phyloP scores from a whole-genome alignment of 2,797 vertebrate genomes.

The Eulemur rubriventer region DNA sequence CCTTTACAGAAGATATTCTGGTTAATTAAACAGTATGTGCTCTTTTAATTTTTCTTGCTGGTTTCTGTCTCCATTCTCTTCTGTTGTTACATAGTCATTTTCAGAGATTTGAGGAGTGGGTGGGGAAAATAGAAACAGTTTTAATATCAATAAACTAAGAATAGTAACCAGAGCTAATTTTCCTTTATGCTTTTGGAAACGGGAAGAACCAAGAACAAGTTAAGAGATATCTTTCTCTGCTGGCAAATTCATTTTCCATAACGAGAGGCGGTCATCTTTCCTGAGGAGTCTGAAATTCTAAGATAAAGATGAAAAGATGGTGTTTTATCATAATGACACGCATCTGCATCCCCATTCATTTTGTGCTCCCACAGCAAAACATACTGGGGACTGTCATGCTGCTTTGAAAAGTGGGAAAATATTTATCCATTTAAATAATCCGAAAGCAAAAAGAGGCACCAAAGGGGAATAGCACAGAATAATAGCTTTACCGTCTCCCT shows the following conservation, averaged over 20 bases:
- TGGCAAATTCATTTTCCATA: slow-evolving; percentile 83
- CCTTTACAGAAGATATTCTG: slow-evolving; percentile 19
- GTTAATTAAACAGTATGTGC: slow-evolving; percentile 72
- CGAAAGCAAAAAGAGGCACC: slow-evolving; percentile 72
- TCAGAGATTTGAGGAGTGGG: slow-evolving; percentile 63
- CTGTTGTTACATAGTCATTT: slow-evolving; percentile 72
- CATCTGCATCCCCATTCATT: slow-evolving; percentile 83
- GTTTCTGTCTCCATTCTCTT: slow-evolving; percentile 63
- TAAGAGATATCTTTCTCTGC: slow-evolving; percentile 77
- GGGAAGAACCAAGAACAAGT: slow-evolving; percentile 80
- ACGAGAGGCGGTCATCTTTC: slow-evolving; percentile 81
- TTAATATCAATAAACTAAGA: slow-evolving; percentile 82
- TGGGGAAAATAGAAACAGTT: slow-evolving; percentile 72
- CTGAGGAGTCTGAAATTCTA: slow-evolving; percentile 83
- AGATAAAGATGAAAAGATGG: slow-evolving; percentile 86
- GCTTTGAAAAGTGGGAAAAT: slow-evolving; percentile 79
- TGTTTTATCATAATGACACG: slow-evolving; percentile 82
- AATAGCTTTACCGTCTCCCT: slow-evolving; percentile 71
- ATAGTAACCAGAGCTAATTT: slow-evolving; percentile 81
- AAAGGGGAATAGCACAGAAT: slow-evolving; percentile 70
- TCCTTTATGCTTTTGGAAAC: slow-evolving; percentile 82
- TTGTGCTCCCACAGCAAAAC: slow-evolving; percentile 76
- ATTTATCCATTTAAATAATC: slow-evolving; percentile 80
- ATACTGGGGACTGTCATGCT: slow-evolving; percentile 78
- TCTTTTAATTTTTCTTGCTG: slow-evolving; percentile 68